Evolutionary conservation across 2,113 vertebrate genomes (phyloP).

Genomic region (Neoarius graeffei): DNA sequence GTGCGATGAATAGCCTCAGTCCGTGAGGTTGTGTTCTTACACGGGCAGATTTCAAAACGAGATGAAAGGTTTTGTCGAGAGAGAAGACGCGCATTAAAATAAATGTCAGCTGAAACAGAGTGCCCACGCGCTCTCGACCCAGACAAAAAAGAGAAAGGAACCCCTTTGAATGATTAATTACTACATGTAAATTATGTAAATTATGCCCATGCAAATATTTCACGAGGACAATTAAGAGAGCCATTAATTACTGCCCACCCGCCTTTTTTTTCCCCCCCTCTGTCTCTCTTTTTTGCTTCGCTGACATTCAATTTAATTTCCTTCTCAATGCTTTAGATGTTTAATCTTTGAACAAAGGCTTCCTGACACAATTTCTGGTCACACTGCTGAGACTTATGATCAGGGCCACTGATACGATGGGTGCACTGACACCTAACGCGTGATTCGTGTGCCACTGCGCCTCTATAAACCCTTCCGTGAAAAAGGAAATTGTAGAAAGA

Average conservation of each 20-base stretch:
- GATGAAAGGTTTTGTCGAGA: constrained; percentile 90
- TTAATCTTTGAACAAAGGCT: constrained; percentile 85
- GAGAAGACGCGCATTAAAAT: constrained; percentile 85
- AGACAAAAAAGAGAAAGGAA: constrained; percentile 84
- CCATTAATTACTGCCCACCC: constrained; percentile 95
- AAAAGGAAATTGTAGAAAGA: not conserved
- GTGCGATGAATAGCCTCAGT: constrained; percentile 44
- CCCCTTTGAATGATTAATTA: constrained; percentile 99
- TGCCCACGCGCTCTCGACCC: constrained; percentile 44
- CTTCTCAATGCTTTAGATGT: constrained; percentile 90
- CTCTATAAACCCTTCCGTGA: not conserved
- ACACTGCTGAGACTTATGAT: constrained; percentile 37
- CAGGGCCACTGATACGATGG: constrained; percentile 23
- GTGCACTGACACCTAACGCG: not conserved
- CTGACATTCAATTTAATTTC: constrained; percentile 98
- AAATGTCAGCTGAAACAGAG: constrained; percentile 83
- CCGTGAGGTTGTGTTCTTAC: constrained; percentile 75
- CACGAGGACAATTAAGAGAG: constrained; percentile 99
- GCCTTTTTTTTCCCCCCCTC: constrained; percentile 88
- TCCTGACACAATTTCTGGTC: constrained; percentile 55
- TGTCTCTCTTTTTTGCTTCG: constrained; percentile 99
- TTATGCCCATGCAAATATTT: constrained; percentile 99
- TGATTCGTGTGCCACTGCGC: constrained; percentile 13
- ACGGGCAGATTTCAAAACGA: constrained; percentile 84
- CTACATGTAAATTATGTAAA: constrained; percentile 99